Base-by-base conservation (phyloP, 2,113 vertebrate species). In the Speoplatyrhinus poulsoni region DNA sequence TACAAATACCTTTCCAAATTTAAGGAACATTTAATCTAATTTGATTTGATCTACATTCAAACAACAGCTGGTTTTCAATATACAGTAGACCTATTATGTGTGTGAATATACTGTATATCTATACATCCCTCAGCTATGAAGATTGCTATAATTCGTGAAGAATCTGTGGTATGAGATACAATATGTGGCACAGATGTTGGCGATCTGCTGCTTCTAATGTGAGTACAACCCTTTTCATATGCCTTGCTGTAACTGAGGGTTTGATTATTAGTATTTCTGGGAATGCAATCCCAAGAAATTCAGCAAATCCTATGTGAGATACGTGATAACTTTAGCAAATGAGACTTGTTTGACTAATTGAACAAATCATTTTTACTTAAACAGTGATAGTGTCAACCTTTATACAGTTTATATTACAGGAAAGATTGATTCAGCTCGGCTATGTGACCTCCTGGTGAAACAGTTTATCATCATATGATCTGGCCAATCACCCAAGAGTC, bases 131-230 rank as follows among this genome's bases (percentile, higher is more conserved):
- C 65, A 61, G 57, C 62, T 73, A 60, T 73, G 59, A 77, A 80
- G 67, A 76, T 79, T 76, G 69, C 73, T 69, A 84, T 80, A 79
- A 86, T 85, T 89, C 79, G 80, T 50, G 55, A 67, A 72, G 70
- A 90, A 78, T 75, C 48, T 84, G 65, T 73, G 83, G 81, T 75
- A 89, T 88, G 82, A 75, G 68, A 79, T 69, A 19, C 79, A 90
- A 87, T 90, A 84, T 91, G 87, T 80, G 77, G 54, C 81, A 72
- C 89, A 93, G 89, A 92, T 91, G 88, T 88, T 84, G 70, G 75
- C 70, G 49, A 74, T 78, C 67, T 68, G 56, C 60, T 78, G 67
- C 53, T 50, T 59, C 15, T 12, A 79, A 82, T 72, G 77, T 71
- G 73, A 76, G 41, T 70, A 60, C 36, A 82, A 79, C 58, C 58